Evolutionary conservation across 2,888 invertebrate genomes (phyloP), one percentile per base, ranked within the genome.

Genomic region (Netelia melanura): DNA sequence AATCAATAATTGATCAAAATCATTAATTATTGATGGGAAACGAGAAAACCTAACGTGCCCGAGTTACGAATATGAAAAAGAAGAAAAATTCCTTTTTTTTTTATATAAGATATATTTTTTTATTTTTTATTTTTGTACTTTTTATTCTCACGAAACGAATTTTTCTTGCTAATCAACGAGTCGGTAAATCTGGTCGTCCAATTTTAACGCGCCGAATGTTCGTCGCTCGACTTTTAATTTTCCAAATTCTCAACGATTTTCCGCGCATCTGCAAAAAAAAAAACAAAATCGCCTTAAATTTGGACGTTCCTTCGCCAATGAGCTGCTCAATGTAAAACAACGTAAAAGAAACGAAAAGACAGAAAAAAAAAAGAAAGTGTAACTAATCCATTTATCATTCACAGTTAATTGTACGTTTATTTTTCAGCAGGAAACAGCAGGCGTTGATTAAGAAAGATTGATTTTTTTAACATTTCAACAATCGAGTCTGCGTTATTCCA

Each of bases 391-490:
- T 71, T 68, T 11, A 21, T 74, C 44, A 74, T 56, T 25, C 61
- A 48, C 52, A 82, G 71, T 82, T 80, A 85, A 82, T 82, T 85
- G 48, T 80, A 82, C 56, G 87, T 88, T 92, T 92, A 91, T 88
- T 88, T 92, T 92, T 91, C 92, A 92, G 92, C 91, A 84, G 90
- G 91, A 91, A 58, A 88, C 88, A 88, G 89, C 91, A 86, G 88
- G 90, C 90, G 90, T 30, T 85, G 88, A 83, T 74, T 48, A 56
- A 61, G 17, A 58, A 58, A n/a, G 11, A 8, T 52, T 54, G 1
- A 83, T 87, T 62, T 64, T 88, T 89, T 88, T 85, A 87, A 87
- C 86, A 9, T 89, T 88, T 85, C 85, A 85, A 86, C 61, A 56
- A 81, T 89, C 89, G 89, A 89, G 83, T 91, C 88, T 87, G 92